Evolutionary conservation across 2,797 vertebrate genomes (phyloP).

Genomic region (Amblyopsis hoosieri): DNA sequence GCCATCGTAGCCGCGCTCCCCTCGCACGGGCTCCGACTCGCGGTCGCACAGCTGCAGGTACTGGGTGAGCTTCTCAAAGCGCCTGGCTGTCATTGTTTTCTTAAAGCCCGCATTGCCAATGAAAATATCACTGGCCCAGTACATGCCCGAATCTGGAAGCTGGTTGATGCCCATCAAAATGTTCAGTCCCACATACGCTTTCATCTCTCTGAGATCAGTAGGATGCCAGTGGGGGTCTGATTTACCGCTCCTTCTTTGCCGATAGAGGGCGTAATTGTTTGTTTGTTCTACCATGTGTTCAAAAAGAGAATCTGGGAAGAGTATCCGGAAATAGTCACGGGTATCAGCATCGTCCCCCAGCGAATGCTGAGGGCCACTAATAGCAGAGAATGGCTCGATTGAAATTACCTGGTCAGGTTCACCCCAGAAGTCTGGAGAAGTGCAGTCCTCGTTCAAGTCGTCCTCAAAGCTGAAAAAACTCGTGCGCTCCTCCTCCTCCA

Average conservation of each 20-base stretch:
- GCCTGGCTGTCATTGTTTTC: slow-evolving; percentile 83
- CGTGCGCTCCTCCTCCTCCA: slow-evolving; percentile 83
- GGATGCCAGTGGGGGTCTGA: slow-evolving; percentile 85
- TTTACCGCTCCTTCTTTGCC: slow-evolving; percentile 82
- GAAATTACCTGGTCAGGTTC: slow-evolving; percentile 84
- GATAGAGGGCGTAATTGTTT: slow-evolving; percentile 88
- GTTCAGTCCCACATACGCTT: slow-evolving; percentile 82
- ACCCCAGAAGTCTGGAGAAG: slow-evolving; percentile 82
- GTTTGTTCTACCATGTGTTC: slow-evolving; percentile 89
- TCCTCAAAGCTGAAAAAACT: slow-evolving; percentile 78
- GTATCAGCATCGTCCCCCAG: slow-evolving; percentile 84
- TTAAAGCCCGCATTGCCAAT: slow-evolving; percentile 86
- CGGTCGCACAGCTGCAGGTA: slow-evolving; percentile 84
- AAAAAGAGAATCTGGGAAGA: slow-evolving; percentile 87
- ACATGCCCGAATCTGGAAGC: slow-evolving; percentile 84
- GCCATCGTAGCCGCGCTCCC: slow-evolving; percentile 80
- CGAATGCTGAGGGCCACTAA: slow-evolving; percentile 83
- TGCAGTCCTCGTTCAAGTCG: slow-evolving; percentile 76
- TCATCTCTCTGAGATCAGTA: slow-evolving; percentile 83
- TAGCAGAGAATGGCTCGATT: slow-evolving; percentile 80
- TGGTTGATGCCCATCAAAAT: slow-evolving; percentile 87
- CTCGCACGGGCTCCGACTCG: slow-evolving; percentile 73
- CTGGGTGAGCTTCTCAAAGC: slow-evolving; percentile 84
- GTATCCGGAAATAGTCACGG: slow-evolving; percentile 87
- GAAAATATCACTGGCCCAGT: slow-evolving; percentile 86